A percentile compares a stretch with the other conserved stretches of the same genome.
phyloP scores from a whole-genome alignment of 1,140 invertebrate species.

The Oedothorax gibbosus region DNA sequence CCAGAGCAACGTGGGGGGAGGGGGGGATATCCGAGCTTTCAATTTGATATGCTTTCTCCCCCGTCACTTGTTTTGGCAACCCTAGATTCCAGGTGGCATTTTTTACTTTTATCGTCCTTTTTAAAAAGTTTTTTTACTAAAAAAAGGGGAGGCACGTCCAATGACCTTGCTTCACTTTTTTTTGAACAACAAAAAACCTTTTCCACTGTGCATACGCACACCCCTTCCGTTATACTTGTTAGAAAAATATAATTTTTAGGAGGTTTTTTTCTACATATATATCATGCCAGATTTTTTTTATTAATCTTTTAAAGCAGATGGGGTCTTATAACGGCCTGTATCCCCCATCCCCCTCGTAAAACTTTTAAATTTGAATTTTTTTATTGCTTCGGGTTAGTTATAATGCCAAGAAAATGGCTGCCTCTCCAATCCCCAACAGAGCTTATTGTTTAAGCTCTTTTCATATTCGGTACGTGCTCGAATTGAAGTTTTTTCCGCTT shows the following conservation, averaged over 20 bases:
- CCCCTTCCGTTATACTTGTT: constrained; percentile 57
- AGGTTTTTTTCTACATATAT: constrained; percentile 33
- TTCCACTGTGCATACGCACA: constrained; percentile 51
- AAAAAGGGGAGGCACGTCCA: constrained; percentile 24
- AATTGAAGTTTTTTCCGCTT: constrained; percentile 49
- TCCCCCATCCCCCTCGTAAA: constrained; percentile 31
- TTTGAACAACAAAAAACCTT: constrained; percentile 39
- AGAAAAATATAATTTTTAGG: constrained; percentile 51
- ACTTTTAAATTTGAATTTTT: constrained; percentile 61
- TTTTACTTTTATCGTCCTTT: constrained; percentile 59
- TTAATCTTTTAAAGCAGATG: constrained; percentile 58
- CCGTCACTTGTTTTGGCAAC: constrained; percentile 17
- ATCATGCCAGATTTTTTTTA: constrained; percentile 32
- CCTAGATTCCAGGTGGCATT: constrained; percentile 60
- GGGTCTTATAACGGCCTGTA: constrained; percentile 57
- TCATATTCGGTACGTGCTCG: constrained; percentile 57
- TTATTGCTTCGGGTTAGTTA: constrained; percentile 60
- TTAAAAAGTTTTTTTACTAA: constrained; percentile 43
- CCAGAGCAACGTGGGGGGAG: not conserved
- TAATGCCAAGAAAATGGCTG: constrained; percentile 59
- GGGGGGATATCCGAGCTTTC: constrained; percentile 10
- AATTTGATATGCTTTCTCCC: constrained; percentile 26
- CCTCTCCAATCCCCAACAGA: constrained; percentile 53
- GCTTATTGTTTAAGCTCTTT: constrained; percentile 60
- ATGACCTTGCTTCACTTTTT: constrained; percentile 49